Evolutionary conservation across 2,797 vertebrate species (phyloP).

Genomic region (Morelia viridis): DNA sequence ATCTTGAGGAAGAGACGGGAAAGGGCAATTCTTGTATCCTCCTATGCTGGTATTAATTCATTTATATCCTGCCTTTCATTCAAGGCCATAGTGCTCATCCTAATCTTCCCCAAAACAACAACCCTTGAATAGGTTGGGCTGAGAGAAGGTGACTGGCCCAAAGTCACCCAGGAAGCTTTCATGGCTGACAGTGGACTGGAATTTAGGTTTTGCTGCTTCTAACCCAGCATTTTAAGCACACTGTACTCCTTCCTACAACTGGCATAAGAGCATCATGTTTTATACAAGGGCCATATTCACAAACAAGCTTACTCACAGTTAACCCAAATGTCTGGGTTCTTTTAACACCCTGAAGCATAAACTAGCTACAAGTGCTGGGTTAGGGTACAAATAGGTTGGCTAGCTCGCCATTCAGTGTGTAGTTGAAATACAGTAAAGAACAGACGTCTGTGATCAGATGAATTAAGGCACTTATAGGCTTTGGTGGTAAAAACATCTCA

Average conservation of each 20-base stretch:
- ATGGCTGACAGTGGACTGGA: background rate
- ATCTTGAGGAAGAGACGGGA: background rate
- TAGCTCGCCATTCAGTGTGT: background rate
- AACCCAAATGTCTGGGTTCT: background rate
- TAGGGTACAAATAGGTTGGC: background rate
- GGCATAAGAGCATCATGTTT: background rate
- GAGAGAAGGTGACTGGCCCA: background rate
- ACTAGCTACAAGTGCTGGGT: background rate
- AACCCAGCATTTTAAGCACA: background rate
- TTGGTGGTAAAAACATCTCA: background rate
- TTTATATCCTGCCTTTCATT: background rate
- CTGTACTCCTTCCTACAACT: background rate
- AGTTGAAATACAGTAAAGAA: background rate
- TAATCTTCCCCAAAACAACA: background rate
- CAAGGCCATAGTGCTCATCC: background rate
- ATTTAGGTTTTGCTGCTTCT: background rate
- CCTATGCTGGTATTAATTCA: background rate
- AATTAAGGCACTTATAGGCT: background rate
- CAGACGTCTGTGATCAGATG: background rate
- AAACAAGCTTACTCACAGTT: background rate
- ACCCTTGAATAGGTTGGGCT: background rate
- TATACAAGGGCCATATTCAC: background rate
- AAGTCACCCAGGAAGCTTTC: background rate
- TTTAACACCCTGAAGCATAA: background rate
- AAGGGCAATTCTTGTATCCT: background rate